phyloP scores from a whole-genome alignment of 2,888 invertebrate genomes.

The Agrotis ipsilon region DNA sequence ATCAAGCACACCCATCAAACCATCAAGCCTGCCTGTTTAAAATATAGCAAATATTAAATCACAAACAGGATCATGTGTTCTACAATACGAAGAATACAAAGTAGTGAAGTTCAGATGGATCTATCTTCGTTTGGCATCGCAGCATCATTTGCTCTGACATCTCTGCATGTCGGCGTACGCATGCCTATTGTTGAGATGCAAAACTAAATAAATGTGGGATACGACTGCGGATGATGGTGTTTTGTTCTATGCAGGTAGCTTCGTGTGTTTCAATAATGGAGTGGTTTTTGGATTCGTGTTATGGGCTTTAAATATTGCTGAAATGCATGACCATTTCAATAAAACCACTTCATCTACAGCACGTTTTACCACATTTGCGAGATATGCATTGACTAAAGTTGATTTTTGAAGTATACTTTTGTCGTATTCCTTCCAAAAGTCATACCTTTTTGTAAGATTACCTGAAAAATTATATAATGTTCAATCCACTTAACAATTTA shows the following conservation, averaged over 20 bases:
- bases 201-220: constrained; percentile 54
- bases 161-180: constrained; percentile 67
- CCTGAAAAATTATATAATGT: too few relatives aligned
- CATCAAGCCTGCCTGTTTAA: constrained; percentile 43
- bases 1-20: neutral
- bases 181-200: constrained; percentile 61
- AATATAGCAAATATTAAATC: constrained; percentile 63
- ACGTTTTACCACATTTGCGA: too few relatives aligned
- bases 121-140: constrained; percentile 74
- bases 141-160: constrained; percentile 75
- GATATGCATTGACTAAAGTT: too few relatives aligned
- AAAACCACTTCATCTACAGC: too few relatives aligned
- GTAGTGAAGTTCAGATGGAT: constrained; percentile 68
- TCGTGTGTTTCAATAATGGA: neutral
- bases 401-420: too few relatives aligned
- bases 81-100: constrained; percentile 57
- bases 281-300: neutral
- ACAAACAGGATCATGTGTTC: constrained; percentile 61
- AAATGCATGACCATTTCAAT: too few relatives aligned
- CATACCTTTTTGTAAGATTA: too few relatives aligned
- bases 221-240: constrained; percentile 5
- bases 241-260: constrained; percentile 9
- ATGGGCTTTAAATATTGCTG: neutral
- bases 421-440: too few relatives aligned
- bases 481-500: too few relatives aligned